phyloP scores from a whole-genome alignment of 2,888 invertebrate genomes.

The Orchestes rusci region DNA sequence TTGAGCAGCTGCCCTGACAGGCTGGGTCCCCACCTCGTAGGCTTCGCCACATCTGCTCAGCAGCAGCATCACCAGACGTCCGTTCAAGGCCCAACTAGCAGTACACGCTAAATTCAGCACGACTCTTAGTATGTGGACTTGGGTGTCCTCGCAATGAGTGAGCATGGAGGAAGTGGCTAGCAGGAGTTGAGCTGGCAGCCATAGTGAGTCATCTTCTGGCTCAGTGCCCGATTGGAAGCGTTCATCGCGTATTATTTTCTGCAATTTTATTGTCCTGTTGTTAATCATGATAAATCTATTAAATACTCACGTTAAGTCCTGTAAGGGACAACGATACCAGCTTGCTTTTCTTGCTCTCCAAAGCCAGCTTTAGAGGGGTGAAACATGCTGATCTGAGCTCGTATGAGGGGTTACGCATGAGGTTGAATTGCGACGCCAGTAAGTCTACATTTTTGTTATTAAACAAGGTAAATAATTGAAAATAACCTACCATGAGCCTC shows the following conservation, averaged over 20 bases:
- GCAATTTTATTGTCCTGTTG: conserved; percentile 26
- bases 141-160: conserved; percentile 78
- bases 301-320: conserved; percentile 76
- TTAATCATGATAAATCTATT: too few species aligned
- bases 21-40: conserved; percentile 69
- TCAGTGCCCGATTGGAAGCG: conserved; percentile 85
- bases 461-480: not conserved
- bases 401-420: conserved; percentile 70
- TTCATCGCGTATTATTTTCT: conserved; percentile 88
- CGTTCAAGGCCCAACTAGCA: conserved; percentile 83
- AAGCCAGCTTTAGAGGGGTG: conserved; percentile 73
- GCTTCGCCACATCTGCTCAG: conserved; percentile 79
- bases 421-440: conserved; percentile 68
- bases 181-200: conserved; percentile 87
- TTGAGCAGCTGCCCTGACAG: conserved; percentile 77
- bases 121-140: conserved; percentile 52
- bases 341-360: conserved; percentile 82
- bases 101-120: conserved; percentile 83
- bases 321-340: conserved; percentile 75
- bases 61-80: conserved; percentile 79
- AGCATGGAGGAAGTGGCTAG: conserved; percentile 76
- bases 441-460: conserved; percentile 53
- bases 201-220: conserved; percentile 85
- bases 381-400: conserved; percentile 80
- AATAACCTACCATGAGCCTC: conserved; percentile 71